Conservation (phyloP, 2,113 vertebrate species). For the Psittacula cyanocephala region DNA sequence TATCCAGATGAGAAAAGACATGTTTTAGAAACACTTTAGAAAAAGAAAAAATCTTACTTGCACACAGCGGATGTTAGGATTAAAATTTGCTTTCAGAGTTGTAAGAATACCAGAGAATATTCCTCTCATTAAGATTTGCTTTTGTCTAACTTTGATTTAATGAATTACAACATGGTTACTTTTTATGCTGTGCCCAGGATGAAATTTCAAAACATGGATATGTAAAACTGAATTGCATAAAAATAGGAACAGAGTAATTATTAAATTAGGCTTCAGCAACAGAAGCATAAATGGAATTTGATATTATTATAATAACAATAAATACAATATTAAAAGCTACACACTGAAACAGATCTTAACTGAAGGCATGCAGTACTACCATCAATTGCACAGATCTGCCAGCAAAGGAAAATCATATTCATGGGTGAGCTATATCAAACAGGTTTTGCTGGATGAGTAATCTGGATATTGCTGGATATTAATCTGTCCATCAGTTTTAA, state of each 20-base stretch:
- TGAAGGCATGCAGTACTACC: neutral
- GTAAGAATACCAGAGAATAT: neutral
- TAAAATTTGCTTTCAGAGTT: neutral
- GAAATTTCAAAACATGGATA: neutral
- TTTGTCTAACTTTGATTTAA: neutral
- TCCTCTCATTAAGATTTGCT: neutral
- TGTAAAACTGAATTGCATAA: neutral
- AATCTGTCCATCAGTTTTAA: neutral
- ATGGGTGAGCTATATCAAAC: neutral
- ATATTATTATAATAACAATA: neutral
- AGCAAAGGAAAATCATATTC: neutral
- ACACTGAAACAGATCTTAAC: neutral
- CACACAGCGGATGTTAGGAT: neutral
- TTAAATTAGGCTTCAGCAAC: neutral
- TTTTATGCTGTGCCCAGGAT: neutral
- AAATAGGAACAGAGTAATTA: neutral
- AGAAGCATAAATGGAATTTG: neutral
- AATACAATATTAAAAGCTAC: neutral
- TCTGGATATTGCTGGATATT: neutral
- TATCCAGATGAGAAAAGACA: neutral
- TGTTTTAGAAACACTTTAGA: neutral
- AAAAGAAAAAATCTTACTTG: neutral
- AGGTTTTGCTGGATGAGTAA: neutral
- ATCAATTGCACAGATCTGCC: neutral
- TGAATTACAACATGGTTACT: neutral